A percentile compares a stretch with the other conserved stretches of the same genome.
These are phyloP conservation scores for Rhabdomys dilectus DNA, from an alignment of 2,113 vertebrate species.

Conservation along the genomic window DNA sequence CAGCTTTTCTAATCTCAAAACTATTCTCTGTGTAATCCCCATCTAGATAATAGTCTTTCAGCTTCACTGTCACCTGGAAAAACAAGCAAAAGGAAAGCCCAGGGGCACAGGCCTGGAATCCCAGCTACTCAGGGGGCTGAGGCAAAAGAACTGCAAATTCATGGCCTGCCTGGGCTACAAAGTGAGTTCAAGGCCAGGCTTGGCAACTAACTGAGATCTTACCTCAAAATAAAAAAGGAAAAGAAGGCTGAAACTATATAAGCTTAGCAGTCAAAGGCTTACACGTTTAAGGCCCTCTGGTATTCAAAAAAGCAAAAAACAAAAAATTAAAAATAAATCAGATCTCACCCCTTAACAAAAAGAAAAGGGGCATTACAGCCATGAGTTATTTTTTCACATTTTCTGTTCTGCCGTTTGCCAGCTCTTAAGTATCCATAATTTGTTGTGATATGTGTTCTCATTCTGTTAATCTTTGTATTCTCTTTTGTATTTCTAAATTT, in stretches of 20 bases:
- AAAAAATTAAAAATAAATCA: not conserved
- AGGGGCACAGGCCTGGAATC: not conserved
- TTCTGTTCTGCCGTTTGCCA: constrained; percentile 15
- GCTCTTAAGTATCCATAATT: not conserved
- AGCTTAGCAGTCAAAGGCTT: not conserved
- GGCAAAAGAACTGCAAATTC: not conserved
- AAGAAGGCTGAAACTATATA: not conserved
- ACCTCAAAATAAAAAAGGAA: not conserved
- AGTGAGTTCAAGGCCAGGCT: not conserved
- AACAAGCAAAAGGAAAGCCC: not conserved
- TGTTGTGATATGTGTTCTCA: constrained; percentile 14
- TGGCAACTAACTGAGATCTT: not conserved
- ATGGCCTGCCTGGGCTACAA: not conserved
- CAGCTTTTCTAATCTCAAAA: not conserved
- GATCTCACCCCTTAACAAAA: not conserved
- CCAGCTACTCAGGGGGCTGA: not conserved
- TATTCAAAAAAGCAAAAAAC: not conserved
- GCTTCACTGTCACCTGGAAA: not conserved
- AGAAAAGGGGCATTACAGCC: not conserved
- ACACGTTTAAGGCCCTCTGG: not conserved
- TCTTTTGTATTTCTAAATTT: constrained; percentile 28
- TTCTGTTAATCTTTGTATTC: constrained; percentile 12
- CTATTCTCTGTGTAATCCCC: not conserved
- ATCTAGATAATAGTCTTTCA: not conserved
- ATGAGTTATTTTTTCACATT: not conserved